These are phyloP conservation scores for Hofmannophila pseudospretella DNA, from an alignment of 2,888 invertebrate species.

Conservation along the genomic window DNA sequence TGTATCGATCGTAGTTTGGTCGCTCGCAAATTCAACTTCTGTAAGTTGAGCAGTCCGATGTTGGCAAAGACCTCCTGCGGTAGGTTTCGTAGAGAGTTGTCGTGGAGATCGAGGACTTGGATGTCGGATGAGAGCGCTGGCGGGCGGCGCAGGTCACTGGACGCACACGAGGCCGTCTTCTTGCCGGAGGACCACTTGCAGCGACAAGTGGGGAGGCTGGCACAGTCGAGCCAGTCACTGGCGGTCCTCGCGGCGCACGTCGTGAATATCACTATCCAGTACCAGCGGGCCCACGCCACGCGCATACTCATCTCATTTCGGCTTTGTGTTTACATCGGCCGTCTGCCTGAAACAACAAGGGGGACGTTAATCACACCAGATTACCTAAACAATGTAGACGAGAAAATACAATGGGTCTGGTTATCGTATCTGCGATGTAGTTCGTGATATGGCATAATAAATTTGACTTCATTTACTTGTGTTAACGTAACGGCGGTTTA, in stretches of 20 bases:
- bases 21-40: slow-evolving; percentile 87
- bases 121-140: slow-evolving; percentile 79
- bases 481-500: slow-evolving; percentile 9
- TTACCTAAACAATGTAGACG: slow-evolving; percentile 42
- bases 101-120: slow-evolving; percentile 87
- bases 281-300: slow-evolving; percentile 75
- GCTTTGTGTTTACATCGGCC: slow-evolving; percentile 68
- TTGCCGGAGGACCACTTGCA: slow-evolving; percentile 96
- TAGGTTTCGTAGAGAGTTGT: slow-evolving; percentile 86
- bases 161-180: slow-evolving; percentile 91
- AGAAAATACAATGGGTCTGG: slow-evolving; percentile 30
- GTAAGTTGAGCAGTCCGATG: slow-evolving; percentile 88
- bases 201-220: slow-evolving; percentile 87
- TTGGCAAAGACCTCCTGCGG: slow-evolving; percentile 88
- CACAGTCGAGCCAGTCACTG: slow-evolving; percentile 92
- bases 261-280: slow-evolving; percentile 73
- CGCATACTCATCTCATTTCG: slow-evolving; percentile 78
- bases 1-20: slow-evolving; percentile 87
- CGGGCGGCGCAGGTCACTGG: slow-evolving; percentile 87
- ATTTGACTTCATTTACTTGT: slow-evolving; percentile 7
- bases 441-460: slow-evolving; percentile 8
- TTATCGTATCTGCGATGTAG: slow-evolving; percentile 15
- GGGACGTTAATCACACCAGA: slow-evolving; percentile 43
- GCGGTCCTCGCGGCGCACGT: slow-evolving; percentile 71
- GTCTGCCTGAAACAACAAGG: slow-evolving; percentile 70